phyloP scores from a whole-genome alignment of 2,113 vertebrate genomes.

The Steatornis caripensis region DNA sequence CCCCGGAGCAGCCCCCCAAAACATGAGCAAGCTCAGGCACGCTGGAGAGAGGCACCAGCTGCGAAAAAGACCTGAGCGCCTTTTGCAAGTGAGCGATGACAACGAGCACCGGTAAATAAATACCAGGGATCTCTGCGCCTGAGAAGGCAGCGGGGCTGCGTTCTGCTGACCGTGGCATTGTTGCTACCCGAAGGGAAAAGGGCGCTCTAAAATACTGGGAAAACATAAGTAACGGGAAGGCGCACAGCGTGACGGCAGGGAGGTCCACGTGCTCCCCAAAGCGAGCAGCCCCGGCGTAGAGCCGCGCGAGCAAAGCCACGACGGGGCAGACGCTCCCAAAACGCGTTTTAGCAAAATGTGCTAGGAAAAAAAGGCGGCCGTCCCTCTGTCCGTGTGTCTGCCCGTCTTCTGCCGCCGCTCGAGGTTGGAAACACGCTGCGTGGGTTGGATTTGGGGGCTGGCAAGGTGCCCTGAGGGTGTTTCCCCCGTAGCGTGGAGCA shows the following conservation, averaged over 20 bases:
- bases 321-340: accelerated
- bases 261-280: background rate
- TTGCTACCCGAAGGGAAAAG: background rate
- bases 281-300: background rate
- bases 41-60: background rate
- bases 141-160: background rate
- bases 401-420: accelerated
- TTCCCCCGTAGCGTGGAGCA: background rate
- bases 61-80: background rate
- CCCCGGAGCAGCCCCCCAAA: background rate
- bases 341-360: background rate
- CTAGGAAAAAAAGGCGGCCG: accelerated
- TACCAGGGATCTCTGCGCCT: accelerated
- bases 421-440: accelerated
- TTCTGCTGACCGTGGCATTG: background rate
- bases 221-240: background rate
- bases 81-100: background rate
- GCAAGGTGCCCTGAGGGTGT: background rate
- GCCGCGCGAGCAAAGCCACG: accelerated
- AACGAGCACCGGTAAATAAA: background rate
- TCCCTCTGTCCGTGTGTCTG: background rate
- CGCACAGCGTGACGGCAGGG: background rate
- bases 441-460: background rate
- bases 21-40: accelerated
- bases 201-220: background rate